Base-by-base conservation (phyloP, 2,888 invertebrate genomes). In the Scaptomyza parva region DNA sequence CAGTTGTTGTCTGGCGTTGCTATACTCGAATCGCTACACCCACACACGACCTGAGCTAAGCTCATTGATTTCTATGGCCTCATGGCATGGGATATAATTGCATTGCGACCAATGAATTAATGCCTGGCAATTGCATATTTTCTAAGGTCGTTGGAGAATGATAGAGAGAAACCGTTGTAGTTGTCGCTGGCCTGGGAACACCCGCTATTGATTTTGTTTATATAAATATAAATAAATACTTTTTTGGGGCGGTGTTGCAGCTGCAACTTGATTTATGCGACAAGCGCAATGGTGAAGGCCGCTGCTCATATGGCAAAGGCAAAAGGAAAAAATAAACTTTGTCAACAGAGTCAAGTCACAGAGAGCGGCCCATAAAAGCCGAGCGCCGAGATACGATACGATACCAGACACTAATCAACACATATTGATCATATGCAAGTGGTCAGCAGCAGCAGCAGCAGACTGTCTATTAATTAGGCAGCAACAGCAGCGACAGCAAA, bases 341-440 rank as follows among this genome's bases (percentile, higher is more conserved):
- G 82, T 83, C 82, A 88, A 88, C 82, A 85, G n/a, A n/a, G n/a
- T n/a, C n/a, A n/a, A n/a, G n/a, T n/a, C n/a, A n/a, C n/a, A n/a
- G 86, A 85, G 65, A 80, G 58, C 76, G 57, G 70, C 55, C 86
- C 82, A 88, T 86, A 83, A 88, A 83, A 74, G 88, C 80, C 45
- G 41, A 69, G 76, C 79, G 63, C 51, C 85, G 55, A 81, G 88
- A 87, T 85, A 74, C 82, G 59, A 78, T 45, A 18, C 53, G 78
- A 66, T 73, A 74, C 17, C 40, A 60, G 44, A 14, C 58, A 80
- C 76, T 83, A 82, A 82, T 85, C 84, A 82, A 88, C 82, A 82
- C 84, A 70, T 83, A 79, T 84, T 88, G 82, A 82, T 82, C 86
- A 86, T 82, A 88, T 82, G 82, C 82, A 83, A 86, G 80, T 78